Conservation (phyloP, 2,888 invertebrate genomes). For the Eupeodes luniger region DNA sequence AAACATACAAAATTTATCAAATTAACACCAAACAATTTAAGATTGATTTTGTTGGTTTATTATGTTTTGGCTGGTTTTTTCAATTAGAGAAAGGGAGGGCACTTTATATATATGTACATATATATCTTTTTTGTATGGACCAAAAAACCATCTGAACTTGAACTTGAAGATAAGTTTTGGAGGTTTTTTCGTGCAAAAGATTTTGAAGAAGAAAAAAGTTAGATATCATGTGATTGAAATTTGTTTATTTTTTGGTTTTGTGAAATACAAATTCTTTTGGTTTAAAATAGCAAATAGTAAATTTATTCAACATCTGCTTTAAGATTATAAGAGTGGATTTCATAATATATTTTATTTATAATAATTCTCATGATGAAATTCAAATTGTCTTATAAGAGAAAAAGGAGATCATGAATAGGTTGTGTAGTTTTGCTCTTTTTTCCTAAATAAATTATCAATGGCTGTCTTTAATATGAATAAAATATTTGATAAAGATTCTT, state of each 20-base stretch:
- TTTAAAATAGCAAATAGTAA: constrained; percentile 10
- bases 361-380: background rate
- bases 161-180: constrained; percentile 55
- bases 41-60: background rate
- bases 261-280: background rate
- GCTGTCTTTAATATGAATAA: too few species aligned
- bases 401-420: background rate
- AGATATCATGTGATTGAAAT: background rate
- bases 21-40: constrained; percentile 25
- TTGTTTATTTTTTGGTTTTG: background rate
- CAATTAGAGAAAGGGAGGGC: constrained; percentile 50
- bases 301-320: constrained; percentile 1
- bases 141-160: constrained; percentile 45
- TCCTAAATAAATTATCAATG: too few species aligned
- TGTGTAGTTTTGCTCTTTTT: background rate
- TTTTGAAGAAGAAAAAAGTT: background rate
- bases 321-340: background rate
- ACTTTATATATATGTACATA: background rate
- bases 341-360: background rate
- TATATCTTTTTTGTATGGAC: background rate
- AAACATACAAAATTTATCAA: constrained; percentile 9
- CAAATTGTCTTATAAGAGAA: background rate
- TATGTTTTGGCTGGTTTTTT: constrained; percentile 30
- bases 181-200: constrained; percentile 6
- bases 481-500: too few species aligned